Evolutionary conservation across 2,797 vertebrate species (phyloP).

Genomic region (Cercopithecus mitis): DNA sequence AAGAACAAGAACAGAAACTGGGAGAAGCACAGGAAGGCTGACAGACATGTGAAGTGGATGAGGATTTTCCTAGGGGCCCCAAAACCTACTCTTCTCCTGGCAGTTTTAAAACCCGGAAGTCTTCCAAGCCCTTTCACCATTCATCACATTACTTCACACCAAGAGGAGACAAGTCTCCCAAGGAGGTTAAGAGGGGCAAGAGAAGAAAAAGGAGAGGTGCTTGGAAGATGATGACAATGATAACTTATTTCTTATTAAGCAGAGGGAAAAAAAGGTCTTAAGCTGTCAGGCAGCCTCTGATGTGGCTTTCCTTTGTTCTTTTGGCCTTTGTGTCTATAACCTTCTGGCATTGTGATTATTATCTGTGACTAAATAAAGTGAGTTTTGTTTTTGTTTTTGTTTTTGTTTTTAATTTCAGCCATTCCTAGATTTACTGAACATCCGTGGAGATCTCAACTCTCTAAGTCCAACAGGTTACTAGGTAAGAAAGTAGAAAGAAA

Average conservation of each 20-base stretch:
- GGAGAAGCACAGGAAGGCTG: constrained; percentile 35
- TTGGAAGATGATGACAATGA: constrained; percentile 58
- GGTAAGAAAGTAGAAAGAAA: background rate
- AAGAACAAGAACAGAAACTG: background rate
- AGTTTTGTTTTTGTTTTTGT: background rate
- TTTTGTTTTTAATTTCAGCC: background rate
- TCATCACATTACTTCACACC: constrained; percentile 14
- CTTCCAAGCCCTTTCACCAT: constrained; percentile 20
- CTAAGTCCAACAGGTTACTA: background rate
- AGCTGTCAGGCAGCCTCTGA: constrained; percentile 65
- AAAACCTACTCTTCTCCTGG: background rate
- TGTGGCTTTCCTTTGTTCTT: background rate
- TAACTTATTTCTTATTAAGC: constrained; percentile 86
- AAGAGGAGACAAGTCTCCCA: constrained; percentile 41
- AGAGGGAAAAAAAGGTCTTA: constrained; percentile 81
- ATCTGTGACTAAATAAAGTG: background rate
- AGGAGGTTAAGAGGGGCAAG: constrained; percentile 66
- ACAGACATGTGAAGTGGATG: background rate
- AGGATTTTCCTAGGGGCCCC: constrained; percentile 81
- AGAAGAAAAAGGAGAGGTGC: constrained; percentile 64
- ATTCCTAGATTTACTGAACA: background rate
- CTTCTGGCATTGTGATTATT: background rate
- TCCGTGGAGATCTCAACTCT: background rate
- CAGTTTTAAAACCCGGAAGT: constrained; percentile 17
- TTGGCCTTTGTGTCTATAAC: background rate